Conservation (phyloP, 2,797 vertebrate species). For the Hydrophis major region DNA sequence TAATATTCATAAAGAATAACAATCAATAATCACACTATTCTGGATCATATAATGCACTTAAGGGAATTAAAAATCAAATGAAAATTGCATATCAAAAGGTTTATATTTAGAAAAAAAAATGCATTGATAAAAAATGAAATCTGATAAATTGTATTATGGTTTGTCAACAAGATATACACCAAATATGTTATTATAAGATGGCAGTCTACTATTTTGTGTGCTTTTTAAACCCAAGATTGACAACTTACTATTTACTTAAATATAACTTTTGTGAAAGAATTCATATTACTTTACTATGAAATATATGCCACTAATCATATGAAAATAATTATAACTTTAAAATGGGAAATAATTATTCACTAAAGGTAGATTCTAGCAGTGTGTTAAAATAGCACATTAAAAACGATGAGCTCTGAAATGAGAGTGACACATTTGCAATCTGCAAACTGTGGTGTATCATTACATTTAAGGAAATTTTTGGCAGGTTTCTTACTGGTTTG, state of each 20-base stretch:
- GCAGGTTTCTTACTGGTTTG: background rate
- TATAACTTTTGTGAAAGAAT: constrained; percentile 5
- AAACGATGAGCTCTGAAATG: constrained; percentile 19
- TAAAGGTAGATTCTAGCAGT: constrained; percentile 8
- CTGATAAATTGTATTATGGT: background rate
- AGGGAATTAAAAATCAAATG: background rate
- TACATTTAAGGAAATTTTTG: constrained; percentile 22
- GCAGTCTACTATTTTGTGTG: background rate
- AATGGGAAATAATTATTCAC: constrained; percentile 24
- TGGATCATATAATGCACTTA: background rate
- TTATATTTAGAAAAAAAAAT: background rate
- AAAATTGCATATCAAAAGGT: background rate
- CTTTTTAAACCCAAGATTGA: background rate
- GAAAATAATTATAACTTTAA: constrained; percentile 15
- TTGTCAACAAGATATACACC: background rate
- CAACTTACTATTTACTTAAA: constrained; percentile 5
- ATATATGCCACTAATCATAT: constrained; percentile 17
- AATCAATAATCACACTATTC: background rate
- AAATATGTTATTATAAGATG: constrained; percentile 14
- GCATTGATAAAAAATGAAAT: background rate
- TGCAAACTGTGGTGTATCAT: background rate
- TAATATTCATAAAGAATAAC: background rate
- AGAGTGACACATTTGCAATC: constrained; percentile 23
- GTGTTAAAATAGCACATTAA: constrained; percentile 11
- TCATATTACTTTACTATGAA: constrained; percentile 9